phyloP scores from a whole-genome alignment of 1,140 invertebrate species.

The Aphaenogaster floridana region DNA sequence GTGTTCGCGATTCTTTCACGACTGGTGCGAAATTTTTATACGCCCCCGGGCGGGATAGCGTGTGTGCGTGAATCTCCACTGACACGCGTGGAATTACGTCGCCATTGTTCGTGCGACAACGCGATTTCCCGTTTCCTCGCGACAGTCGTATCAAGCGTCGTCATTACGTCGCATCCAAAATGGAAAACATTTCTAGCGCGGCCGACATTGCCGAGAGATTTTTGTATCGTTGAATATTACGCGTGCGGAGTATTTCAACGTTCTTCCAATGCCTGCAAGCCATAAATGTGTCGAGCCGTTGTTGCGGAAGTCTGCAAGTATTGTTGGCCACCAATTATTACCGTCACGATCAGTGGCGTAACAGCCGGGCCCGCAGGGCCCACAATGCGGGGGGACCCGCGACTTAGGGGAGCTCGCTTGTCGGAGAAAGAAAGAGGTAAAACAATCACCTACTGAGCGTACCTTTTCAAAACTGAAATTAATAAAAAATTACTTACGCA shows the following conservation, averaged over 20 bases:
- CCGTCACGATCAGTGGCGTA: too few species aligned
- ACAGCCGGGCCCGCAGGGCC: too few species aligned
- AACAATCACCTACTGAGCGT: too few species aligned
- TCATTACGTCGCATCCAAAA: conserved; percentile 51
- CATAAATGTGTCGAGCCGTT: conserved; percentile 26
- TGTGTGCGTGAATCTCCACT: conserved; percentile 35
- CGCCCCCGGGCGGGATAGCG: background rate
- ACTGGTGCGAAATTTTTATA: conserved; percentile 44
- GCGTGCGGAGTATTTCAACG: background rate
- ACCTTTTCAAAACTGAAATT: too few species aligned
- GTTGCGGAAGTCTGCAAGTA: background rate
- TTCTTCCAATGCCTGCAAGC: background rate
- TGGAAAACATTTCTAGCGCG: conserved; percentile 48
- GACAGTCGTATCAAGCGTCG: conserved; percentile 46
- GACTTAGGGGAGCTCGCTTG: too few species aligned
- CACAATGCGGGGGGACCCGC: too few species aligned
- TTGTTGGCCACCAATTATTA: background rate
- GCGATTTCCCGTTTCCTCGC: conserved; percentile 50
- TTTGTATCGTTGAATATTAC: conserved; percentile 33
- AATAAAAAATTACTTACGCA: too few species aligned
- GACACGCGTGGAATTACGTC: conserved; percentile 50
- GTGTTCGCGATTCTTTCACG: conserved; percentile 49
- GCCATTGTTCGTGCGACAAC: conserved; percentile 51
- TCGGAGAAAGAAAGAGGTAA: too few species aligned
- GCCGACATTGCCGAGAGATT: conserved; percentile 18